phyloP scores from a whole-genome alignment of 1,140 invertebrate species.

The Psilanteris sp. region DNA sequence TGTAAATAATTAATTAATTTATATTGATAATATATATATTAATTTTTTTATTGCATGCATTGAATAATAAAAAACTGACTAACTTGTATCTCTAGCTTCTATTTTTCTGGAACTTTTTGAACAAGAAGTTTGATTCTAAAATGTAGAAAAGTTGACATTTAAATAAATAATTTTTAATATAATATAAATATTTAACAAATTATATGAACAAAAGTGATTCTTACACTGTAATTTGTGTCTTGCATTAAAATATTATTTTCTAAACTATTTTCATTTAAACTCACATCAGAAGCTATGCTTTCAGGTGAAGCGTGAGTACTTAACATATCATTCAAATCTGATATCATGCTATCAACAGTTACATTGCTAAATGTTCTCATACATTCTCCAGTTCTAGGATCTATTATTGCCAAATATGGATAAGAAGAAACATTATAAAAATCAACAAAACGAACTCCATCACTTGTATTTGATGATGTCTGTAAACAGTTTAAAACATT shows the following conservation, averaged over 20 bases:
- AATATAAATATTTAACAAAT: no score
- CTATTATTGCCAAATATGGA: conserved; percentile 87
- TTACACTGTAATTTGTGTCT: conserved; percentile 39
- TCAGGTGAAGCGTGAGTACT: conserved; percentile 77
- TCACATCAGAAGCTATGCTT: conserved; percentile 67
- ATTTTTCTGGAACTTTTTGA: conserved; percentile 49
- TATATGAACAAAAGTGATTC: no score
- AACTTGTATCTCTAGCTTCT: conserved; percentile 55
- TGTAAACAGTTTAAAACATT: no score
- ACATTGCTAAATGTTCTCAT: conserved; percentile 81
- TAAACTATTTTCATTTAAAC: conserved; percentile 54
- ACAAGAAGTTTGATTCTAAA: conserved; percentile 31
- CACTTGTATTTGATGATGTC: conserved; percentile 85
- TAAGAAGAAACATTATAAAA: conserved; percentile 86
- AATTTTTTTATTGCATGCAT: no score
- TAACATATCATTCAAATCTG: conserved; percentile 76
- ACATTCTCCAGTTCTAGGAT: conserved; percentile 88
- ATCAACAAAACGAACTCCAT: conserved; percentile 85
- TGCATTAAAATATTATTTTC: conserved; percentile 42
- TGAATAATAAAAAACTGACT: conserved; percentile 20
- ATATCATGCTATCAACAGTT: conserved; percentile 75
- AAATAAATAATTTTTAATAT: no score
- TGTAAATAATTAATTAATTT: no score
- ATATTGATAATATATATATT: no score
- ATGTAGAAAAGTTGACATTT: no score